These are phyloP conservation scores for Campoletis sonorensis DNA, from an alignment of 1,140 invertebrate genomes.

Conservation along the genomic window DNA sequence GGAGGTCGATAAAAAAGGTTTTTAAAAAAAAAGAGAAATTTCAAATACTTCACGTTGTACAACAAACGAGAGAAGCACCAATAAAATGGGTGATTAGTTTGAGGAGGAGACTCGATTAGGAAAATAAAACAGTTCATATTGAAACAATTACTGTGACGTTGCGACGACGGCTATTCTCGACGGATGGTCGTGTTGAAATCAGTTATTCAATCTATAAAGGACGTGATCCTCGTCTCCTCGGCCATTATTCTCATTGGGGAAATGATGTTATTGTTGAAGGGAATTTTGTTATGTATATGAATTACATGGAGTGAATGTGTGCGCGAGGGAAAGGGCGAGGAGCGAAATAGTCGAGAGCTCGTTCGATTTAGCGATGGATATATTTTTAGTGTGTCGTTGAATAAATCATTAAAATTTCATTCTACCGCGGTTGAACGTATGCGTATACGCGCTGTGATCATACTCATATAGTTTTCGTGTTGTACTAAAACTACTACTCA, in stretches of 20 bases:
- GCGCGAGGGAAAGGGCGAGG: not conserved
- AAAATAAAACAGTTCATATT: too few relatives aligned
- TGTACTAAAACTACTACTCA: too few relatives aligned
- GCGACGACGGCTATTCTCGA: slow-evolving; percentile 49
- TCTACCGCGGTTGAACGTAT: not conserved
- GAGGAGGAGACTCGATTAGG: too few relatives aligned
- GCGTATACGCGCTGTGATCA: not conserved
- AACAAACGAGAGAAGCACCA: too few relatives aligned
- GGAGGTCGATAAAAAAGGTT: too few relatives aligned
- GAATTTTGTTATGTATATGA: not conserved
- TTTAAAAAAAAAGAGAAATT: too few relatives aligned
- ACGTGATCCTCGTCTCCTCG: slow-evolving; percentile 34
- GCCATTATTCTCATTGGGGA: slow-evolving; percentile 13
- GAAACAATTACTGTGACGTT: not conserved
- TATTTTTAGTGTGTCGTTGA: not conserved
- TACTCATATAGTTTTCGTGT: not conserved
- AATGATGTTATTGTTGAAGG: not conserved
- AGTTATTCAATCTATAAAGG: slow-evolving; percentile 57
- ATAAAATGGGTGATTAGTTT: too few relatives aligned
- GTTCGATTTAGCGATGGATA: not conserved
- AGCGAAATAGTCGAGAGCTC: not conserved
- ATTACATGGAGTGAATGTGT: not conserved
- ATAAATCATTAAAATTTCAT: slow-evolving; percentile 20
- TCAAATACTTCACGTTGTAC: too few relatives aligned
- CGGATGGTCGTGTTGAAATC: slow-evolving; percentile 56